Evolutionary conservation across 2,113 vertebrate species (phyloP), one percentile per base, ranked within the genome.

Genomic region (Odocoileus virginianus): DNA sequence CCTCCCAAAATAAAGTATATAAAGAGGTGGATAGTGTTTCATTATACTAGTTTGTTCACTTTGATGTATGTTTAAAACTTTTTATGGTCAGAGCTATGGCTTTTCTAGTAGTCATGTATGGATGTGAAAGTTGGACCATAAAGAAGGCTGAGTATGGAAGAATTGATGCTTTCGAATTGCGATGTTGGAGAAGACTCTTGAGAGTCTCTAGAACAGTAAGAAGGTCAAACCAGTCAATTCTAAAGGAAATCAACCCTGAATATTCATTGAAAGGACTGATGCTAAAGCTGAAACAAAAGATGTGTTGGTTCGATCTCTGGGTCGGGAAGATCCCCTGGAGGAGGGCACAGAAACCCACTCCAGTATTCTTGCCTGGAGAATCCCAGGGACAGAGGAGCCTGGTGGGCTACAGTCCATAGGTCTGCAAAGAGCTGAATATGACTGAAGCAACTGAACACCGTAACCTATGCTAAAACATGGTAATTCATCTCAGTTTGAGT

Each of bases 51-150:
- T 86, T 5, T 78, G 7, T 82, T 67, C 60, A 67, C 36, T 94
- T 85, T 74, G 54, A 28, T 79, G 16, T 83, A 13, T 84, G 2
- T 87, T 47, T 95, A 89, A 76, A 89, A 90, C 36, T 60, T 83
- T 89, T 82, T 74, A 43, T 27, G 43, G 40, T 76, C 23, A 76
- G 7, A 76, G 3, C 23, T 43, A 43, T 76, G 71, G 12, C 23
- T 76, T 76, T 76, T 27, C 40, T 36, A 76, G 23, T 76, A 14
- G 12, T 76, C 23, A 76, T 43, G 71, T 43, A 43, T 43, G 71
- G 23, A 43, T 76, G 40, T 76, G 12, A 76, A 10, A 43, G 23
- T 15, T 27, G 71, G 36, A 43, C 71, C 71, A 27, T 76, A 43
- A 43, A 43, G 36, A 43, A 43, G 12, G 71, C 71, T 76, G 40